Conservation (phyloP, 2,113 vertebrate genomes). For the Stictonetta naevosa region DNA sequence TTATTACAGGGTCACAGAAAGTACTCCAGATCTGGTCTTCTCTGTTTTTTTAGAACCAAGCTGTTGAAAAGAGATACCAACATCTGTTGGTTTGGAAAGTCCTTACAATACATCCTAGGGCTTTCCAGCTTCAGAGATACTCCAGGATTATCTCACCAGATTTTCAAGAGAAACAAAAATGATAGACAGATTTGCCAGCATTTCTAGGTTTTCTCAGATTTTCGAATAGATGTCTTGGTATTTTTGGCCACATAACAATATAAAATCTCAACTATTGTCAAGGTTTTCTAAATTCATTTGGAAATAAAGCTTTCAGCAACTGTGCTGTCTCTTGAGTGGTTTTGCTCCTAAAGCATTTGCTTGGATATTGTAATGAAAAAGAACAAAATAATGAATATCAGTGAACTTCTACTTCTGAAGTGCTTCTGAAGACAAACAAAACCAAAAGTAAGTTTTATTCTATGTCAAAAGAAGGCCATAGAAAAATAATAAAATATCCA, state of each 20-base stretch:
- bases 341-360: neutral
- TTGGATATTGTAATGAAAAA: neutral
- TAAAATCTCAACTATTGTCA: neutral
- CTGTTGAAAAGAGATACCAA: neutral
- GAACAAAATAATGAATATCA: neutral
- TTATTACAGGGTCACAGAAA: neutral
- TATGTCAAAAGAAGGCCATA: neutral
- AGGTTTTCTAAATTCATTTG: neutral
- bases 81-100: neutral
- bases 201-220: neutral
- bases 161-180: neutral
- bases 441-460: neutral
- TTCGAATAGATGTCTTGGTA: neutral
- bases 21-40: neutral
- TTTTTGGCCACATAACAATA: neutral
- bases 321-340: fast-evolving
- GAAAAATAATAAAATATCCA: neutral
- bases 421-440: neutral
- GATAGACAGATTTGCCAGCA: neutral
- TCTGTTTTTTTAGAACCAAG: neutral
- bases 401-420: neutral
- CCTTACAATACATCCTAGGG: neutral
- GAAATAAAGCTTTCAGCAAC: neutral
- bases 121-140: neutral
- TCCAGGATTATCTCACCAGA: neutral